Conservation (phyloP, 2,113 vertebrate species). For the Polypterus bichir region DNA sequence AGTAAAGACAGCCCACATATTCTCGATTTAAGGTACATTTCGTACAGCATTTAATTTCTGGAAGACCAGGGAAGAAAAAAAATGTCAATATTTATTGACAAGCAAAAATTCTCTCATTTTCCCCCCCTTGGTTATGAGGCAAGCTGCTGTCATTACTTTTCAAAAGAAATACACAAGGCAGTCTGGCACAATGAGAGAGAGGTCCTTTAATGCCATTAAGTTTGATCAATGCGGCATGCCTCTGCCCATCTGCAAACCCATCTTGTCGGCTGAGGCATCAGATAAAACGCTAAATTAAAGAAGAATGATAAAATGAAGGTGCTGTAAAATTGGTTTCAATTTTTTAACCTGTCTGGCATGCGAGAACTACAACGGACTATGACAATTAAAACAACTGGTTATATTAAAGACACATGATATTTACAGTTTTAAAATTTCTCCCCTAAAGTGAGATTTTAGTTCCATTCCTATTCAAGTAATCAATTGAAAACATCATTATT, state of each 20-base stretch:
- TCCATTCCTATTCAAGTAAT: too few relatives aligned
- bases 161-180: slow-evolving; percentile 19
- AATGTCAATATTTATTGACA: slow-evolving; percentile 38
- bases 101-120: slow-evolving; percentile 18
- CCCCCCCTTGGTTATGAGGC: slow-evolving; percentile 7
- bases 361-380: not conserved
- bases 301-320: slow-evolving; percentile 2
- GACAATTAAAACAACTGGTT: not conserved
- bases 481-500: too few relatives aligned
- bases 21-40: slow-evolving; percentile 23
- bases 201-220: slow-evolving; percentile 26
- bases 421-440: not conserved
- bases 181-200: slow-evolving; percentile 2
- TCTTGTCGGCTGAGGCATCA: slow-evolving; percentile 19
- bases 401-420: not conserved
- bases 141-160: slow-evolving; percentile 21
- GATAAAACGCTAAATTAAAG: slow-evolving; percentile 11
- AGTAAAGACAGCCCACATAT: slow-evolving; percentile 20
- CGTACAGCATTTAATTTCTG: slow-evolving; percentile 20
- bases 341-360: not conserved
- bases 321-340: slow-evolving; percentile 2
- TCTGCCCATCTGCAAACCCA: slow-evolving; percentile 27
- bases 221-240: slow-evolving; percentile 28
- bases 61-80: slow-evolving; percentile 20
- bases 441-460: too few relatives aligned